Conservation (phyloP, 2,113 vertebrate species). For the Chloebia gouldiae region DNA sequence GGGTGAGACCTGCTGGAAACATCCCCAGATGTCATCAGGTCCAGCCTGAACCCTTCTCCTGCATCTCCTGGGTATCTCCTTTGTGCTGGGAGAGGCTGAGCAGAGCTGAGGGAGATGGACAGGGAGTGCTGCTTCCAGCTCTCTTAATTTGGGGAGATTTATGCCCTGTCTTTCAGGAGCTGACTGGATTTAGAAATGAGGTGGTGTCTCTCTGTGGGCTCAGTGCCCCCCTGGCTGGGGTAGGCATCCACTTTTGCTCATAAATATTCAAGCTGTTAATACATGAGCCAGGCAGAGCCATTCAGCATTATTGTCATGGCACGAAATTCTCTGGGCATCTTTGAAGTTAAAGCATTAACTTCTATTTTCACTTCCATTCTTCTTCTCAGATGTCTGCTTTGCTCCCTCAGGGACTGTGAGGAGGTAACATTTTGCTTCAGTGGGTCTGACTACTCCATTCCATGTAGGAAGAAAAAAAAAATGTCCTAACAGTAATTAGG, state of each 20-base stretch:
- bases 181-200: not conserved
- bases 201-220: not conserved
- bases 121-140: not conserved
- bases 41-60: not conserved
- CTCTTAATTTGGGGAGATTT: not conserved
- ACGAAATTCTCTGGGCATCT: slow-evolving; percentile 32
- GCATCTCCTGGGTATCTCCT: not conserved
- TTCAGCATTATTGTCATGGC: not conserved
- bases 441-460: not conserved
- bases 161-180: not conserved
- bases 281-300: not conserved
- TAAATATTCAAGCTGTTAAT: slow-evolving; percentile 45
- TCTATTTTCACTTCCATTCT: not conserved
- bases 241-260: not conserved
- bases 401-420: not conserved
- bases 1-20: not conserved
- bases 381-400: not conserved
- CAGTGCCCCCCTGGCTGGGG: not conserved
- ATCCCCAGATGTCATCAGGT: not conserved
- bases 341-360: slow-evolving; percentile 17
- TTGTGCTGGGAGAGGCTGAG: not conserved
- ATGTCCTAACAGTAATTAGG: slow-evolving; percentile 24
- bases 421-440: slow-evolving; percentile 25
- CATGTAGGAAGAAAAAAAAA: not conserved
- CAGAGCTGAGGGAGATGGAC: not conserved